phyloP scores from a whole-genome alignment of 2,797 vertebrate species.

The Poliocrania exsul region DNA sequence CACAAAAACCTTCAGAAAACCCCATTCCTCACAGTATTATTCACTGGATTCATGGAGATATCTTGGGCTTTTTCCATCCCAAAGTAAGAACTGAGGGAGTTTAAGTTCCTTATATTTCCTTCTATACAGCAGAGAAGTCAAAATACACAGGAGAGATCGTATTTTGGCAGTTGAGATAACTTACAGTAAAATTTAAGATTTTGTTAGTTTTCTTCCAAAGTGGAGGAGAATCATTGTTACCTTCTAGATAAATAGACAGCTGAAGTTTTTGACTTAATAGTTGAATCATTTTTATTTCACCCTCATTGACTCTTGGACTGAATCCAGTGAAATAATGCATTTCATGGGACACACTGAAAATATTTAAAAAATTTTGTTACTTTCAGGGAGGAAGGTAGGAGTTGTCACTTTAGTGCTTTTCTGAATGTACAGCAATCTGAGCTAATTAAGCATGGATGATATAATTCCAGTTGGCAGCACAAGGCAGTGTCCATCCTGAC shows the following conservation, averaged over 20 bases:
- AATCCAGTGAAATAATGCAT: background rate
- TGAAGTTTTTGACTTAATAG: background rate
- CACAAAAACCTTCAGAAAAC: background rate
- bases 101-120: background rate
- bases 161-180: background rate
- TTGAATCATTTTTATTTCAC: background rate
- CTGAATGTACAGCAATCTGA: background rate
- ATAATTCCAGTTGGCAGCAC: slow-evolving; percentile 73
- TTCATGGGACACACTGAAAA: background rate
- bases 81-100: background rate
- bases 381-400: background rate
- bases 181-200: background rate
- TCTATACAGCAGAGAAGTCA: background rate
- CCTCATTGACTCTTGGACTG: background rate
- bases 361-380: background rate
- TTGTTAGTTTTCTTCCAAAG: background rate
- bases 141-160: background rate
- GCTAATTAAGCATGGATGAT: slow-evolving; percentile 65
- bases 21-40: background rate
- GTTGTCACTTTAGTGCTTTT: slow-evolving; percentile 5
- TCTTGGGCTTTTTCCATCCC: background rate
- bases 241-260: background rate
- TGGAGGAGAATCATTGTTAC: background rate
- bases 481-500: slow-evolving; percentile 68
- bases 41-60: background rate